phyloP scores from a whole-genome alignment of 2,113 vertebrate species.

The Symphodus melops region DNA sequence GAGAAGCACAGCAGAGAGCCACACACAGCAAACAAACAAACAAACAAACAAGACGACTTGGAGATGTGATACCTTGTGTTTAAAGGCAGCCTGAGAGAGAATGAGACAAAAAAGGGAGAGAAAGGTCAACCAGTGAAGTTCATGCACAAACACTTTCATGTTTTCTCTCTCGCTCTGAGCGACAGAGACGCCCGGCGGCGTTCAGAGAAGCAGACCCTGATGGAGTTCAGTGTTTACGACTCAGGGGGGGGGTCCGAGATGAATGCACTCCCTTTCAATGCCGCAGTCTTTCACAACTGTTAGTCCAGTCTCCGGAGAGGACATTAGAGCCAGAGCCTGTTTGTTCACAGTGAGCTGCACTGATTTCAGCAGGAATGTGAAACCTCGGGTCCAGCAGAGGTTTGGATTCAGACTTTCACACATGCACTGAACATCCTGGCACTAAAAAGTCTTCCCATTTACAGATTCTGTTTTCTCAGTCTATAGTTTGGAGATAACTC shows the following conservation, averaged over 20 bases:
- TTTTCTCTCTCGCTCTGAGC: no score
- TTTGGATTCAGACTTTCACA: no score
- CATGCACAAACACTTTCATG: not conserved
- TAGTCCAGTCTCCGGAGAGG: not conserved
- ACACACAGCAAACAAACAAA: slow-evolving; percentile 55
- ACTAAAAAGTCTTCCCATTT: not conserved
- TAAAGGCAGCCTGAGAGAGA: slow-evolving; percentile 60
- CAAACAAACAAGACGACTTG: slow-evolving; percentile 30
- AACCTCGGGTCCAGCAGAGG: no score
- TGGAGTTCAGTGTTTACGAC: slow-evolving; percentile 18
- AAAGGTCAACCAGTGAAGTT: slow-evolving; percentile 36
- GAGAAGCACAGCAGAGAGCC: not conserved
- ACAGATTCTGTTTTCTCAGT: not conserved
- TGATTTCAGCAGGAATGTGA: not conserved
- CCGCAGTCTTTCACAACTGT: slow-evolving; percentile 13
- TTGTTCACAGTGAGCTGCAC: not conserved
- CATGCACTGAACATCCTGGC: no score
- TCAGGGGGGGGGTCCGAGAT: not conserved
- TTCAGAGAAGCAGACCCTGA: not conserved
- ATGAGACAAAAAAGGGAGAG: slow-evolving; percentile 42
- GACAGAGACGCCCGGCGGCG: not conserved
- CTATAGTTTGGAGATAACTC: no score
- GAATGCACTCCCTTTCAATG: no score
- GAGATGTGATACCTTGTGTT: slow-evolving; percentile 72
- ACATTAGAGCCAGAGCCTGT: not conserved